Evolutionary conservation across 1,140 invertebrate species (phyloP), one percentile per base, ranked within the genome.

Genomic region (Drosophila nebulosa): DNA sequence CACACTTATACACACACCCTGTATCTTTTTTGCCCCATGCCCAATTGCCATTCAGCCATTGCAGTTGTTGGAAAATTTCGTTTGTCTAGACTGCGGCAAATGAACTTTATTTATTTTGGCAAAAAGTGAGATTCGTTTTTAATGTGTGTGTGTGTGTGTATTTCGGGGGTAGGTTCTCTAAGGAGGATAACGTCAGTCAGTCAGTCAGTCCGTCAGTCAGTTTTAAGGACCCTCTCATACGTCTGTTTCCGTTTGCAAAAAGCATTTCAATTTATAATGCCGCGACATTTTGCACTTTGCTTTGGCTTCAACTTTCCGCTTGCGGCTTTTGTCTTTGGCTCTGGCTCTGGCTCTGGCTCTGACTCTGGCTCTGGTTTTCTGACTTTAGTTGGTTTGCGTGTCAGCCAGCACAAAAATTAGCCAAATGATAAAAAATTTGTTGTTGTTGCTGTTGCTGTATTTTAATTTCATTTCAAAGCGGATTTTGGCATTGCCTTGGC

Each of bases 81-180:
- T 83, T 46, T 75, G 81, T 86, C 81, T 86, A 86, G 81, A 86
- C 81, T 86, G 81, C 81, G 81, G 81, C 78, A 86, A 86, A 86
- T 86, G 63, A 83, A 86, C 70, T 86, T 76, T 69, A 64, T 69
- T 76, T 64, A 55, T 73, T 62, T 74, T 85, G 64, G 32, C 50
- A 60, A 88, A 86, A 86, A 86, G 81, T 88, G 81, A 86, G 81
- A 46, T 85, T 78, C 78, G 62, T 66, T 70, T 57, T 27, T 58
- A 24, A 27, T 66, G 42, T 63, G 51, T 51, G 71, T 70, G 50
- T 26, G 36, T 50, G 36, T 67, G 42, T 63, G 51, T 42, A 50
- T 53, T 57, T 57, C 22, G 7, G 51, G 36, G 46, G 36, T 65
- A 65, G 56, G 39, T 59, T 60, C 50, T 21, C 10, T 16, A 7